These are phyloP conservation scores for Coluber constrictor DNA, from an alignment of 2,797 vertebrate genomes.

Conservation along the genomic window DNA sequence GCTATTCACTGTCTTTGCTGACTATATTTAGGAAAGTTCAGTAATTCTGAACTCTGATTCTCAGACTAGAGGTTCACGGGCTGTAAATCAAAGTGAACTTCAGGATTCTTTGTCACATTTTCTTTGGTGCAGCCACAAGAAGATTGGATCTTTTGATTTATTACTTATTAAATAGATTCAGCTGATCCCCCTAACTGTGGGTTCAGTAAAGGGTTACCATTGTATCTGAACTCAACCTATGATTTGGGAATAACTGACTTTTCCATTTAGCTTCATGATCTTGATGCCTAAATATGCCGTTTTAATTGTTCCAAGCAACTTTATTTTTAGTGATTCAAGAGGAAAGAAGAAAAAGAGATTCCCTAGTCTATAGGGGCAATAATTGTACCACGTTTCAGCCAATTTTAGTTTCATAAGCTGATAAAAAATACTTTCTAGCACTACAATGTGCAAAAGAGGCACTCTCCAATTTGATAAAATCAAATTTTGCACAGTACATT, in stretches of 20 bases:
- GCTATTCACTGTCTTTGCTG: background rate
- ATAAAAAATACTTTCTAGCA: background rate
- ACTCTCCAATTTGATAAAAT: background rate
- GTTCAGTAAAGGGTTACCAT: background rate
- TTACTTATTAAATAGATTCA: background rate
- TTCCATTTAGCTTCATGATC: background rate
- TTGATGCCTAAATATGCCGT: background rate
- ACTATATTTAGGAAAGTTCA: background rate
- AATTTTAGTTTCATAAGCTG: background rate
- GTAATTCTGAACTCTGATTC: background rate
- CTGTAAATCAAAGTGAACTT: background rate
- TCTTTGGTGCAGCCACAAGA: background rate
- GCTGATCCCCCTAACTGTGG: background rate
- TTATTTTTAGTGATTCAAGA: background rate
- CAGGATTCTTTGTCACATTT: background rate
- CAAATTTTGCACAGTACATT: background rate
- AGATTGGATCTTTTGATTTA: background rate
- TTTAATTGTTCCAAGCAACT: background rate
- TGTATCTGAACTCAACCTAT: background rate
- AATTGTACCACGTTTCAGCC: background rate
- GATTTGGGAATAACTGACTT: background rate
- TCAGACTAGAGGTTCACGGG: background rate
- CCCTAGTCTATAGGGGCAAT: background rate
- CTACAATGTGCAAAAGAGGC: background rate
- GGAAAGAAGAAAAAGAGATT: background rate